Percentiles rank a stretch among this genome's conserved stretches.
These are phyloP conservation scores for Synanthedon vespiformis DNA, from an alignment of 2,888 invertebrate genomes.

Conservation along the genomic window DNA sequence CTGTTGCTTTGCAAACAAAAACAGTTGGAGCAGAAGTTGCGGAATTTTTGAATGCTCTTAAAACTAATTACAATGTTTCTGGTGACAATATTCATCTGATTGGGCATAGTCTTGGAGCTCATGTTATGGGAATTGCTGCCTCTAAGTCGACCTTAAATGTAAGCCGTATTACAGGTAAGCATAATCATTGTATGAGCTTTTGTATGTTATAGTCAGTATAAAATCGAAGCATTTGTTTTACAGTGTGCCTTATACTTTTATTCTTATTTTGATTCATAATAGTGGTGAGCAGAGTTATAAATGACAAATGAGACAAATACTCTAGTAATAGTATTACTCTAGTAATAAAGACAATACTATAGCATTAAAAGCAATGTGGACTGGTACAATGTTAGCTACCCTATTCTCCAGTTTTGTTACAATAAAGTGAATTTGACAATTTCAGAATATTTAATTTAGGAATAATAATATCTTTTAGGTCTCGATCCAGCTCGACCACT, in stretches of 20 bases:
- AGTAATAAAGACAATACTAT: too few species aligned
- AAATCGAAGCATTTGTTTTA: neutral
- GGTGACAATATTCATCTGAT: slow-evolving; percentile 33
- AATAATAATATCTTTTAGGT: slow-evolving; percentile 37
- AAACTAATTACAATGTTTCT: slow-evolving; percentile 18
- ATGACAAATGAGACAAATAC: too few species aligned
- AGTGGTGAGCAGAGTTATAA: too few species aligned
- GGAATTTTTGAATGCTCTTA: slow-evolving; percentile 22
- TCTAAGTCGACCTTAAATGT: slow-evolving; percentile 15
- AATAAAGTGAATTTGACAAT: neutral
- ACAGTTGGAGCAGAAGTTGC: slow-evolving; percentile 23
- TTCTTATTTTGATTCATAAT: too few species aligned
- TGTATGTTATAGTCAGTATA: too few species aligned
- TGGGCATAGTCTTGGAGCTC: slow-evolving; percentile 45
- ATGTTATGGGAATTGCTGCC: slow-evolving; percentile 40
- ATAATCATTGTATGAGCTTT: too few species aligned
- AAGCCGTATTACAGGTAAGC: slow-evolving; percentile 28
- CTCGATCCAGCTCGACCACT: slow-evolving; percentile 78
- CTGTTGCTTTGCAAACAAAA: slow-evolving; percentile 31
- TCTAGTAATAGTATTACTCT: too few species aligned
- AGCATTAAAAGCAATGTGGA: too few species aligned
- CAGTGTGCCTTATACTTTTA: neutral
- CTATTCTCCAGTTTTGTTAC: too few species aligned
- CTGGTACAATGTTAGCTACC: too few species aligned
- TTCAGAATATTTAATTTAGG: neutral